Evolutionary conservation across 2,113 vertebrate species (phyloP).

Genomic region (Hyperoodon ampullatus): DNA sequence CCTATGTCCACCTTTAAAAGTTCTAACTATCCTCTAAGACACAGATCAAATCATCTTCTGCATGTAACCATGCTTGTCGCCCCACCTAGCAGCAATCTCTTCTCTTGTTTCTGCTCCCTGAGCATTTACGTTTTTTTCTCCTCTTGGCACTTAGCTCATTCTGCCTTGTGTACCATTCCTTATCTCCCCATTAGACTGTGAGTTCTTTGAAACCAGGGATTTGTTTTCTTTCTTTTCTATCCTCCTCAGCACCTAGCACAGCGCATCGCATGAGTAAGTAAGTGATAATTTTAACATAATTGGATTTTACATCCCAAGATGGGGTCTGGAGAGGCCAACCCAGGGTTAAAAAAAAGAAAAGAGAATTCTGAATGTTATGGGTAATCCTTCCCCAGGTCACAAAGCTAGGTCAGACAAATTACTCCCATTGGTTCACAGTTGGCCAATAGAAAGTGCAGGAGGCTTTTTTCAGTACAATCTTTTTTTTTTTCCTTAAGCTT

Average conservation of each 20-base stretch:
- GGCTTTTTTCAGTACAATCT: not conserved
- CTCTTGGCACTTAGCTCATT: not conserved
- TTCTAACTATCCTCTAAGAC: not conserved
- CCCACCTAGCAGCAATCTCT: not conserved
- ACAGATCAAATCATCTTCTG: not conserved
- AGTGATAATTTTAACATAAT: not conserved
- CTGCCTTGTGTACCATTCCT: not conserved
- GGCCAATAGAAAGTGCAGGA: slow-evolving; percentile 2
- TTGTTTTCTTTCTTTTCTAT: not conserved
- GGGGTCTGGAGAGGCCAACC: not conserved
- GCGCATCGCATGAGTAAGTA: not conserved
- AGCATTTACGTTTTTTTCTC: not conserved
- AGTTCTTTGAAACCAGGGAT: slow-evolving; percentile 7
- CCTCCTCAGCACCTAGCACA: not conserved
- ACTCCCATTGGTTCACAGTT: slow-evolving; percentile 2
- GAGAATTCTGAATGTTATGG: not conserved
- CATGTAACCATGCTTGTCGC: not conserved
- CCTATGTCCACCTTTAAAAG: not conserved
- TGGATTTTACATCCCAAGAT: slow-evolving; percentile 15
- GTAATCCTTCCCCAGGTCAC: not conserved
- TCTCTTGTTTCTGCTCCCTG: not conserved
- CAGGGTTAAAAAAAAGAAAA: not conserved
- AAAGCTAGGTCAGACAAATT: slow-evolving; percentile 37
- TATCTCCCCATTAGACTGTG: not conserved
- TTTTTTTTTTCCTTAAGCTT: not conserved